Percentiles rank a stretch among this genome's conserved stretches.
Evolutionary conservation across 1,140 invertebrate species (phyloP).

Genomic region (Drosophila aff.): DNA sequence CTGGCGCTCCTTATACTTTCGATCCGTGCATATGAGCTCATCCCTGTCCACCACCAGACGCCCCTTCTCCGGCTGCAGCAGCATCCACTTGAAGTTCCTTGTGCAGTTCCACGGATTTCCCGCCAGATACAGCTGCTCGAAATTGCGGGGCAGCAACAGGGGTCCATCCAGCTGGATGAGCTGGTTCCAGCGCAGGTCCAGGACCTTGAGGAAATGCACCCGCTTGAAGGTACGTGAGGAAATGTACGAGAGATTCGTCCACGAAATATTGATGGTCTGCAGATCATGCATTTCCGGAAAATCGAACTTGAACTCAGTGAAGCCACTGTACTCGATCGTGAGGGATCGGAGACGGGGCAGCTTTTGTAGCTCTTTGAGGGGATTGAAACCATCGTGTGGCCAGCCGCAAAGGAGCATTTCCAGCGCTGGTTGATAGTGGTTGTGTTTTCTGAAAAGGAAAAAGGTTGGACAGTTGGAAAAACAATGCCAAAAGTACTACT

Average conservation of each 20-base stretch:
- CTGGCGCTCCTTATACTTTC: conserved; percentile 86
- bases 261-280: conserved; percentile 85
- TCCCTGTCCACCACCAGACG: conserved; percentile 86
- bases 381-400: conserved; percentile 75
- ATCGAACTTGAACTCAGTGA: conserved; percentile 75
- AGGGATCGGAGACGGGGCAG: conserved; percentile 78
- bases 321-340: conserved; percentile 82
- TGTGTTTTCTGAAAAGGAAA: background rate
- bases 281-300: conserved; percentile 84
- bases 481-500: conserved; percentile 18
- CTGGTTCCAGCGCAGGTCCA: conserved; percentile 86
- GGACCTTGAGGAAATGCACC: conserved; percentile 70
- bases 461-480: background rate
- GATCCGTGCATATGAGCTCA: conserved; percentile 85
- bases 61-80: conserved; percentile 83
- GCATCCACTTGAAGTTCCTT: conserved; percentile 86
- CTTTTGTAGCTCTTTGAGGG: conserved; percentile 61
- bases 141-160: conserved; percentile 70
- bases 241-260: conserved; percentile 84
- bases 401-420: conserved; percentile 78
- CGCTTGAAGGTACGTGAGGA: conserved; percentile 81
- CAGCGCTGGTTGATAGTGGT: background rate
- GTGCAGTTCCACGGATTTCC: conserved; percentile 88
- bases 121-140: conserved; percentile 84
- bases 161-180: conserved; percentile 82